phyloP scores from a whole-genome alignment of 2,888 invertebrate genomes.

The Digitonthophagus gazella region DNA sequence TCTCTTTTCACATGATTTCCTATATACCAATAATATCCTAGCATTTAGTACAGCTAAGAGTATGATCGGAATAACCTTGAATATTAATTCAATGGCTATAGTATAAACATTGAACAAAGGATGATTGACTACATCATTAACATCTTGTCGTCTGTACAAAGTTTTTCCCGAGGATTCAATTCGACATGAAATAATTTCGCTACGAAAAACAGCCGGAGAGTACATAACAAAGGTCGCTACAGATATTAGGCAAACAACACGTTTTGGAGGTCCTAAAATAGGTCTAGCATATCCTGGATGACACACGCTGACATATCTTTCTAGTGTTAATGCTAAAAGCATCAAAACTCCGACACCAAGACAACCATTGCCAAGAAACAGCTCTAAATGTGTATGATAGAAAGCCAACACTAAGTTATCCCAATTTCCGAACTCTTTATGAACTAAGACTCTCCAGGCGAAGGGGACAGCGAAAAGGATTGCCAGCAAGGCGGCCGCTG shows the following conservation, averaged over 20 bases:
- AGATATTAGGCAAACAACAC: conserved; percentile 64
- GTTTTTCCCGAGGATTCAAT: conserved; percentile 53
- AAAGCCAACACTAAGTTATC: conserved; percentile 63
- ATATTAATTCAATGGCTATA: conserved; percentile 62
- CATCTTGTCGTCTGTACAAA: conserved; percentile 56
- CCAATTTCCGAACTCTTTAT: conserved; percentile 66
- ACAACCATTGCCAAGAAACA: conserved; percentile 71
- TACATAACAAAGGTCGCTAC: conserved; percentile 65
- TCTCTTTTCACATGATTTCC: conserved; percentile 63
- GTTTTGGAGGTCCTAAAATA: conserved; percentile 62
- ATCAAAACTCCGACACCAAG: conserved; percentile 75
- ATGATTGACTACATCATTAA: conserved; percentile 43
- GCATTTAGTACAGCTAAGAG: conserved; percentile 65
- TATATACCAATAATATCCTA: conserved; percentile 65
- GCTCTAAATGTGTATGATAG: conserved; percentile 68
- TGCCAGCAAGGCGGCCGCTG: conserved; percentile 72
- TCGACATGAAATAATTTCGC: conserved; percentile 58
- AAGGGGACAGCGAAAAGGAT: conserved; percentile 70
- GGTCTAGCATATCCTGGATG: conserved; percentile 68
- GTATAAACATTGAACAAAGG: conserved; percentile 56
- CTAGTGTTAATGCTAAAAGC: conserved; percentile 70
- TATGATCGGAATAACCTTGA: conserved; percentile 67
- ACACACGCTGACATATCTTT: conserved; percentile 73
- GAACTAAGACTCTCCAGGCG: conserved; percentile 63
- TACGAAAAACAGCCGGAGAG: conserved; percentile 66